A percentile compares a stretch with the other conserved stretches of the same genome.
Conservation (phyloP, 2,888 invertebrate species). For the Opisthograptis luteolata region DNA sequence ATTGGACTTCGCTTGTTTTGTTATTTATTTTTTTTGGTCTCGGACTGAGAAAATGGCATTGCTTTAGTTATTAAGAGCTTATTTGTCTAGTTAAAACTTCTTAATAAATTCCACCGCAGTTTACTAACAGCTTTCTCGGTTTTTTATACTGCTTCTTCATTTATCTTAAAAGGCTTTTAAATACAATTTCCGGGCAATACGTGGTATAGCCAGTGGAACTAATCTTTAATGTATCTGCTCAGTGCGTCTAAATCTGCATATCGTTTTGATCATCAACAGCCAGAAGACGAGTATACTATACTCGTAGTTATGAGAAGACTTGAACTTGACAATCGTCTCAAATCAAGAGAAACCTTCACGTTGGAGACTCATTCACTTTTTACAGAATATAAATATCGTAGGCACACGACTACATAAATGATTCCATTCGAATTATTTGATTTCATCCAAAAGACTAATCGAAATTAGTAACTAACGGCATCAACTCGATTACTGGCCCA, state of each 20-base stretch:
- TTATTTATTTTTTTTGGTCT: constrained; percentile 56
- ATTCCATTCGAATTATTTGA: too few relatives aligned
- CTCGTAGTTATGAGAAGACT: too few relatives aligned
- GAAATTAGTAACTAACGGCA: too few relatives aligned
- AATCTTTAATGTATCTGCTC: constrained; percentile 36
- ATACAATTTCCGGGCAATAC: constrained; percentile 35
- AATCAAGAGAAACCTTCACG: too few relatives aligned
- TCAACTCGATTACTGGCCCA: too few relatives aligned
- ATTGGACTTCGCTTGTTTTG: constrained; percentile 71
- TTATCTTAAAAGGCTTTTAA: constrained; percentile 33
- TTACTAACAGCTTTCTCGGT: constrained; percentile 37
- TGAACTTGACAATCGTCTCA: too few relatives aligned
- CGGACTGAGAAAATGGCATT: constrained; percentile 49
- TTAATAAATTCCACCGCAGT: constrained; percentile 49
- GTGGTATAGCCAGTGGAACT: constrained; percentile 31
- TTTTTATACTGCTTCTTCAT: constrained; percentile 18
- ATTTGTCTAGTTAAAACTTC: constrained; percentile 60
- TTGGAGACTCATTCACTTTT: too few relatives aligned
- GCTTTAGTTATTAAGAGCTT: constrained; percentile 59
- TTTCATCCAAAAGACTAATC: too few relatives aligned
- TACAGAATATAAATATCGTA: too few relatives aligned
- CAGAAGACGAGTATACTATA: too few relatives aligned
- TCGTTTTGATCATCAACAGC: constrained; percentile 20
- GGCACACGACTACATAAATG: too few relatives aligned
- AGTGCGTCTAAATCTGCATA: constrained; percentile 32